These are phyloP conservation scores for Lamproptera curius DNA, from an alignment of 2,888 invertebrate species.

Conservation along the genomic window DNA sequence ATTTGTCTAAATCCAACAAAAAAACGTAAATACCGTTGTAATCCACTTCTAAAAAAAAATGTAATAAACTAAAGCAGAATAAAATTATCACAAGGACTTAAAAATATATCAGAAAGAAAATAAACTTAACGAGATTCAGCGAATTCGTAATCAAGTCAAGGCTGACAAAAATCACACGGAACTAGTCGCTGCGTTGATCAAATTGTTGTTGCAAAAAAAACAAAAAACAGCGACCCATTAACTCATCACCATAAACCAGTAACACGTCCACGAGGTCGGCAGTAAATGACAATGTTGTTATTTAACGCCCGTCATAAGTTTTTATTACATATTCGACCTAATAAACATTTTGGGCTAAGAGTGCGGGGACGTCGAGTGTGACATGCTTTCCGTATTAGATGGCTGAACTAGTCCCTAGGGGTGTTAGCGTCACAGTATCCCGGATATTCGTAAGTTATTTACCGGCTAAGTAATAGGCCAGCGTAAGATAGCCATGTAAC, in stretches of 20 bases:
- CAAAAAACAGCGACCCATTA: not conserved
- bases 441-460: constrained; percentile 52
- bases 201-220: not conserved
- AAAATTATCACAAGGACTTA: not conserved
- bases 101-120: not conserved
- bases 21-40: too few relatives aligned
- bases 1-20: too few relatives aligned
- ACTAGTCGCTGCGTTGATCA: not conserved
- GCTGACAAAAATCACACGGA: not conserved
- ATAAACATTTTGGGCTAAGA: constrained; percentile 12
- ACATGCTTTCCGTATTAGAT: constrained; percentile 44
- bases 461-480: constrained; percentile 37
- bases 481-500: constrained; percentile 31
- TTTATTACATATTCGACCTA: constrained; percentile 17
- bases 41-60: not conserved
- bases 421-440: constrained; percentile 42
- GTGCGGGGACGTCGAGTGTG: constrained; percentile 18
- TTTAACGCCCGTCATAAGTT: not conserved
- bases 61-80: not conserved
- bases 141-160: not conserved
- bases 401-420: constrained; percentile 38
- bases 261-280: constrained; percentile 1
- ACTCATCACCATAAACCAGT: not conserved
- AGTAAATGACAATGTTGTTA: constrained; percentile 4
- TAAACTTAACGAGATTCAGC: too few relatives aligned